These are phyloP conservation scores for Drosophila mayaguana DNA, from an alignment of 2,888 invertebrate species.

Conservation along the genomic window DNA sequence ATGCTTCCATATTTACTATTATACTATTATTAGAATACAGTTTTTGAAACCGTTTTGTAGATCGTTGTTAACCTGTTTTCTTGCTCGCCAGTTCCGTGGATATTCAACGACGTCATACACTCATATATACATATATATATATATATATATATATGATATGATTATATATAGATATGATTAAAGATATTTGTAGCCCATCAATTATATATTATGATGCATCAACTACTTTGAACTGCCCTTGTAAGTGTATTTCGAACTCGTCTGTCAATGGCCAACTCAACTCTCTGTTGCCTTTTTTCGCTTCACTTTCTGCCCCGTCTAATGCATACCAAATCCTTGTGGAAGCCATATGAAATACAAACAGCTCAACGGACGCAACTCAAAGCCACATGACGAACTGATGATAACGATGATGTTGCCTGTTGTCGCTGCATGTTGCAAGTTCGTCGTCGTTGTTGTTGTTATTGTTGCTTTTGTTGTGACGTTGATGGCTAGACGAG, in stretches of 20 bases:
- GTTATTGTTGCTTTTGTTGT: slow-evolving; percentile 32
- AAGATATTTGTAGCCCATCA: not conserved
- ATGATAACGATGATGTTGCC: slow-evolving; percentile 75
- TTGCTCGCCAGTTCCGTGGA: too few species aligned
- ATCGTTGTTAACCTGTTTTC: not conserved
- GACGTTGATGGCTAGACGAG: slow-evolving; percentile 51
- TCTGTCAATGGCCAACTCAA: not conserved
- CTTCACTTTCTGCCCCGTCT: slow-evolving; percentile 9
- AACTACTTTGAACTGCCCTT: not conserved
- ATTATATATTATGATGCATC: not conserved
- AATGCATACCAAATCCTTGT: slow-evolving; percentile 70
- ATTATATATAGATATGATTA: not conserved
- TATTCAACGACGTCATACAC: too few species aligned
- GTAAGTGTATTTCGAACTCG: slow-evolving; percentile 2
- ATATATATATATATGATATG: too few species aligned
- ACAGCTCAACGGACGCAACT: slow-evolving; percentile 53
- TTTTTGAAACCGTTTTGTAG: not conserved
- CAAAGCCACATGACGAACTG: slow-evolving; percentile 59
- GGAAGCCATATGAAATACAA: slow-evolving; percentile 73
- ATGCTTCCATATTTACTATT: too few species aligned
- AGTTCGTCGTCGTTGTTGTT: slow-evolving; percentile 13
- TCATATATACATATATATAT: too few species aligned
- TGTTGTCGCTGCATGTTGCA: slow-evolving; percentile 28
- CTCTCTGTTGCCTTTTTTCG: not conserved
- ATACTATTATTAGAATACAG: too few species aligned